phyloP scores from a whole-genome alignment of 1,140 invertebrate species.

The Anastrepha obliqua region DNA sequence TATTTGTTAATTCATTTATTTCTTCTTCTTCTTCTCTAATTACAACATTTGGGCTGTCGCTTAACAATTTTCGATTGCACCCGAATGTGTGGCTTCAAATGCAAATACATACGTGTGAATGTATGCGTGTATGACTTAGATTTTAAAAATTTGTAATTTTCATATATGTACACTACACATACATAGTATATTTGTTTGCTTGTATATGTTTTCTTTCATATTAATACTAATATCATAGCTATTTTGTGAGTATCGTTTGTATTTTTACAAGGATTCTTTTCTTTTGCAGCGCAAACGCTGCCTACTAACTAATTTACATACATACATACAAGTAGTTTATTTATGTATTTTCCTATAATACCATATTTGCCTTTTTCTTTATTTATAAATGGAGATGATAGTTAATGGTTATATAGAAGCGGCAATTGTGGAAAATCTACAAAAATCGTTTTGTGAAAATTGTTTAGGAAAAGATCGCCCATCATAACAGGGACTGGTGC shows the following conservation, averaged over 20 bases:
- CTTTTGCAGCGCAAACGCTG: slow-evolving; percentile 53
- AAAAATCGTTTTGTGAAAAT: no score
- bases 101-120: background rate
- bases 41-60: background rate
- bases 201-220: slow-evolving; percentile 47
- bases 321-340: background rate
- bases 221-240: slow-evolving; percentile 73
- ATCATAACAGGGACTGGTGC: no score
- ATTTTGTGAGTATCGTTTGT: slow-evolving; percentile 73
- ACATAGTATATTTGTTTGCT: slow-evolving; percentile 50
- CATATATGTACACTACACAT: background rate
- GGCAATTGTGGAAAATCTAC: no score
- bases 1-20: background rate
- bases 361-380: no score
- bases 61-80: background rate
- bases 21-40: background rate
- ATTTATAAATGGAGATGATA: no score
- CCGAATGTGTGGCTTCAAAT: background rate
- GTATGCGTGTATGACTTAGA: background rate
- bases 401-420: no score
- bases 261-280: slow-evolving; percentile 70
- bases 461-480: no score
- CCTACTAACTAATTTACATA: slow-evolving; percentile 31
- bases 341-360: no score
- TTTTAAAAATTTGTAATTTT: background rate